A percentile compares a stretch with the other conserved stretches of the same genome.
These are phyloP conservation scores for Enteromius viviparus DNA, from an alignment of 2,797 vertebrate genomes.

Conservation along the genomic window DNA sequence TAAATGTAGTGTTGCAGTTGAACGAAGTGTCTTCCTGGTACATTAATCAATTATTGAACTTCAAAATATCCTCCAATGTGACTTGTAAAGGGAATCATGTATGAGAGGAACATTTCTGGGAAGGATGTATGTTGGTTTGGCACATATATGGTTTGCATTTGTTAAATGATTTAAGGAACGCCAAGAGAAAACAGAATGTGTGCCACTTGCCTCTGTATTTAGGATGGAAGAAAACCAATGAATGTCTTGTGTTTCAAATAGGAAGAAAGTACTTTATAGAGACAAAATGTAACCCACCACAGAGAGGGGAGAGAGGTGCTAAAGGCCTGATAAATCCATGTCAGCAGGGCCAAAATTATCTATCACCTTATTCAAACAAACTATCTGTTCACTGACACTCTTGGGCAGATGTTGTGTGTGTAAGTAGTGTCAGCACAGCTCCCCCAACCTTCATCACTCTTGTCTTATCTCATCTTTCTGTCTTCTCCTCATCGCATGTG, in stretches of 20 bases:
- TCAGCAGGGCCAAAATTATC: conserved; percentile 84
- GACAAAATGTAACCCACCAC: conserved; percentile 73
- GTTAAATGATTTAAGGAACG: conserved; percentile 38
- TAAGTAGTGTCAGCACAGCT: conserved; percentile 54
- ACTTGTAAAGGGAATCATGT: conserved; percentile 68
- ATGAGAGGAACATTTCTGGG: conserved; percentile 63
- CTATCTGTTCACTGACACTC: conserved; percentile 64
- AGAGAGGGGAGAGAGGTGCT: conserved; percentile 70
- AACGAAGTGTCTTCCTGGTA: conserved; percentile 74
- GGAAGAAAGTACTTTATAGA: conserved; percentile 53
- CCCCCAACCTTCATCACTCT: conserved; percentile 77
- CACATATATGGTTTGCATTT: conserved; percentile 18
- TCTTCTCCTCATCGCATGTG: conserved; percentile 75
- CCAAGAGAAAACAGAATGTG: conserved; percentile 60
- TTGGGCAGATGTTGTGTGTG: conserved; percentile 39
- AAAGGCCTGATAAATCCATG: conserved; percentile 79
- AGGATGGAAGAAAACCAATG: conserved; percentile 62
- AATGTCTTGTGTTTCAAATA: conserved; percentile 64
- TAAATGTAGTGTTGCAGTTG: conserved; percentile 71
- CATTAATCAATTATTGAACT: conserved; percentile 79
- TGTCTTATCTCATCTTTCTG: conserved; percentile 75
- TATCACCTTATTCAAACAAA: conserved; percentile 83
- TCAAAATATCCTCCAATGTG: conserved; percentile 78
- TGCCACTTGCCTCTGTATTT: conserved; percentile 55
- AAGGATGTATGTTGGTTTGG: conserved; percentile 43